Conservation (phyloP, 2,113 vertebrate species). For the Rhynchopsitta pachyrhyncha region DNA sequence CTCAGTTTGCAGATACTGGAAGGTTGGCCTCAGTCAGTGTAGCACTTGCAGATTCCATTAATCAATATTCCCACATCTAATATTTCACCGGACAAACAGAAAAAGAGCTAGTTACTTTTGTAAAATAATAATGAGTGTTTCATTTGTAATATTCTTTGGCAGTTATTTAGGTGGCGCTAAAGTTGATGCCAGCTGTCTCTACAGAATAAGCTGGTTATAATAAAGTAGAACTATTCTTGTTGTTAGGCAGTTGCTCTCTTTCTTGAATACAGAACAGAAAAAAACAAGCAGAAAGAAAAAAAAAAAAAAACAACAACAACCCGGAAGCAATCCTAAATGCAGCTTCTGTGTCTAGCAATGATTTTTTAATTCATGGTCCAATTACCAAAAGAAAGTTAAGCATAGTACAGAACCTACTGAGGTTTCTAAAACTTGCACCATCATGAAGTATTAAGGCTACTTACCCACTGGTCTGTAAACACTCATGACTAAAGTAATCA, state of each 20-base stretch:
- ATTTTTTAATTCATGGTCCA: background rate
- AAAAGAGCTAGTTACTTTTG: background rate
- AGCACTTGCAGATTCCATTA: background rate
- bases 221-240: background rate
- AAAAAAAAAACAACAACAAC: background rate
- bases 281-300: background rate
- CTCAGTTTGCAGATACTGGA: background rate
- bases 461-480: background rate
- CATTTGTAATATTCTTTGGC: background rate
- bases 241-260: background rate
- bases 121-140: background rate
- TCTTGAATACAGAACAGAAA: background rate
- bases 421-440: background rate
- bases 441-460: background rate
- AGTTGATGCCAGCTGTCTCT: background rate
- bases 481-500: background rate
- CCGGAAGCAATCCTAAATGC: background rate
- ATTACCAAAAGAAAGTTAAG: background rate
- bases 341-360: background rate
- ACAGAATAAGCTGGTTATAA: background rate
- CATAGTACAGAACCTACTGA: background rate
- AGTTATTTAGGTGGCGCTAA: background rate
- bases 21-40: background rate
- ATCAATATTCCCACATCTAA: background rate
- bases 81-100: background rate